Evolutionary conservation across 2,113 vertebrate genomes (phyloP), one percentile per base, ranked within the genome.

Genomic region (Scomber scombrus): DNA sequence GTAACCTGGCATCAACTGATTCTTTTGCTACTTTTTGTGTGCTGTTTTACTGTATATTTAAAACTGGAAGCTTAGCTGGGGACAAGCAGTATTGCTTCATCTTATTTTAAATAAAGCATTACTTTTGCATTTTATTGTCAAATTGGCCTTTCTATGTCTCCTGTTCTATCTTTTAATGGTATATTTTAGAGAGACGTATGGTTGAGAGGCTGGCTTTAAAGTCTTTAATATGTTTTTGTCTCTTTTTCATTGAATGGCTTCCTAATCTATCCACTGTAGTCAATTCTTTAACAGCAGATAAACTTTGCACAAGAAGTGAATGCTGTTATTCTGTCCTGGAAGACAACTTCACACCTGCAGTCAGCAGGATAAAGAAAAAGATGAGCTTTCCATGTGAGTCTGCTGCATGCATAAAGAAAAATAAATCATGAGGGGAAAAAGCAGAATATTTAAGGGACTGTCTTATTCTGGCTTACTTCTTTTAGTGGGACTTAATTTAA

Each of bases 351-450:
- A 31, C 34, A 40, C 34, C 31, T 56, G 3, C 54, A 21, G 12
- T 19, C 2, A 23, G 40, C 51, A 3, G 2, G 11, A 65, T 14
- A 43, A 7, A 54, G 15, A 62, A 54, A 69, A 72, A 65, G 16
- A 87, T 83, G 82, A 71, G 67, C 49, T 67, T 56, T 66, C 50
- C 58, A n/a, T 54, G 85, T 88, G 31, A 90, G 58, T 79, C 3
- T 52, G 45, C 16, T 51, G 19, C 45, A 40, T 43, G 1, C 13
- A 57, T 3, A 7, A 19, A 46, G 31, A 8, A 47, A 40, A 40
- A 40, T 4, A 40, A 40, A 40, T 40, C 34, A 40, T 40, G 2
- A 26, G 23, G 23, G 23, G 23, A 3, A 26, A 26, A 26, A 26
- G 23, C 23, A 26, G 23, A 26, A 26, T 26, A 26, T 26, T 26